Percentiles rank a stretch among this genome's conserved stretches.
Evolutionary conservation across 2,797 vertebrate species (phyloP).

Genomic region (Apodemus agrarius): DNA sequence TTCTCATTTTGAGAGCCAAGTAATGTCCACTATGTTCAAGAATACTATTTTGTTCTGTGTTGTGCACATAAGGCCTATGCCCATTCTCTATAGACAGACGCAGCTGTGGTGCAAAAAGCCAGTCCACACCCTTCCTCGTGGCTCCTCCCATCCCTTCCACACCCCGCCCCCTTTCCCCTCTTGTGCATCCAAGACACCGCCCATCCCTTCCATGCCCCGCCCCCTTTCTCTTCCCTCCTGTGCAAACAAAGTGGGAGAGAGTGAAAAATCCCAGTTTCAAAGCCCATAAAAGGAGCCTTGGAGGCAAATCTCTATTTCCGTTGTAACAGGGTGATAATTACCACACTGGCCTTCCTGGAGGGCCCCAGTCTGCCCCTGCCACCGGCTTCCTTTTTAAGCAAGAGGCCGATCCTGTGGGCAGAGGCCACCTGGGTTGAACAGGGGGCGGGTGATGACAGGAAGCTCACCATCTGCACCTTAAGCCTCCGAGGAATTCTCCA

Average conservation of each 20-base stretch:
- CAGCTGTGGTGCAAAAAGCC: background rate
- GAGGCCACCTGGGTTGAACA: constrained; percentile 65
- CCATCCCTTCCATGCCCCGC: background rate
- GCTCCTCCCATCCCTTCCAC: background rate
- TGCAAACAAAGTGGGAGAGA: background rate
- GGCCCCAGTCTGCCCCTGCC: constrained; percentile 20
- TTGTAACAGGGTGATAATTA: constrained; percentile 72
- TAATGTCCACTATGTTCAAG: background rate
- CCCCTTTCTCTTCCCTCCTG: background rate
- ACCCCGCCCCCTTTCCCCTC: background rate
- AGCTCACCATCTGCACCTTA: constrained; percentile 69
- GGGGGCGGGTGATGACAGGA: constrained; percentile 68
- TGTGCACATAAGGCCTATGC: background rate
- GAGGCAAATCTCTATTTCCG: constrained; percentile 68
- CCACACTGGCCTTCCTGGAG: constrained; percentile 49
- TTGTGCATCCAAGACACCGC: background rate
- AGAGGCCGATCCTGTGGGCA: constrained; percentile 46
- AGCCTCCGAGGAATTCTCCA: constrained; percentile 70
- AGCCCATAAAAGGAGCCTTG: constrained; percentile 61
- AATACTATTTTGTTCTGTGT: background rate
- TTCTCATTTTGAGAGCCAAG: background rate
- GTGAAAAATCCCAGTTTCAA: constrained; percentile 56
- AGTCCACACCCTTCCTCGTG: background rate
- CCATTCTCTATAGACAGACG: background rate
- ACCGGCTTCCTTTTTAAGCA: constrained; percentile 56